These are phyloP conservation scores for Danaus melanippus DNA, from an alignment of 1,140 invertebrate genomes.

Conservation along the genomic window DNA sequence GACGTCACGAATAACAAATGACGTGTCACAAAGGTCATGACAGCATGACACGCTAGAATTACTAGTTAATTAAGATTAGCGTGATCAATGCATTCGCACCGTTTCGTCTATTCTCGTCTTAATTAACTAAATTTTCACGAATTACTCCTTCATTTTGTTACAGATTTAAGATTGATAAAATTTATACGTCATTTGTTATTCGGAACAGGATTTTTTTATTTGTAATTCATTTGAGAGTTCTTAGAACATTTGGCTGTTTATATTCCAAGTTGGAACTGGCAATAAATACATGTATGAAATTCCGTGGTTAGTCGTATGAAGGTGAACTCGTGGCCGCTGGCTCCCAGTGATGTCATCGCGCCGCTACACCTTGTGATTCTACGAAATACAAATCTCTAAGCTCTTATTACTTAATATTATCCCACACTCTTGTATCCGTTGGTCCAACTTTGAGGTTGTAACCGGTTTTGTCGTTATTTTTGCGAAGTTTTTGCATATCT, in stretches of 20 bases:
- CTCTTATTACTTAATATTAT: slow-evolving; percentile 52
- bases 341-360: slow-evolving; percentile 52
- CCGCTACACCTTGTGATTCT: slow-evolving; percentile 47
- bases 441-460: slow-evolving; percentile 34
- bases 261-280: neutral
- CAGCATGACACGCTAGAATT: slow-evolving; percentile 25
- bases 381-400: slow-evolving; percentile 61
- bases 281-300: slow-evolving; percentile 15
- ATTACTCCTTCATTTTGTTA: too few relatives aligned
- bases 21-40: slow-evolving; percentile 11
- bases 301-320: slow-evolving; percentile 23
- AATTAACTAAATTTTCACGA: too few relatives aligned
- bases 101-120: too few relatives aligned
- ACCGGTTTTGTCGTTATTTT: slow-evolving; percentile 47
- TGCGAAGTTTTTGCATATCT: slow-evolving; percentile 22
- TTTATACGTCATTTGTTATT: neutral
- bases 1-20: slow-evolving; percentile 7
- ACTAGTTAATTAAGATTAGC: slow-evolving; percentile 48
- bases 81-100: slow-evolving; percentile 25
- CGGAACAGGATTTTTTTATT: too few relatives aligned
- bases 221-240: too few relatives aligned
- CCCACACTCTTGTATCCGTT: slow-evolving; percentile 37
- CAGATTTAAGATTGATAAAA: neutral
- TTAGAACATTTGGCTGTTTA: too few relatives aligned
- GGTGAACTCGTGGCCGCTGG: slow-evolving; percentile 41